These are phyloP conservation scores for Tetragonula clypearis DNA, from an alignment of 1,140 invertebrate genomes.

Conservation along the genomic window DNA sequence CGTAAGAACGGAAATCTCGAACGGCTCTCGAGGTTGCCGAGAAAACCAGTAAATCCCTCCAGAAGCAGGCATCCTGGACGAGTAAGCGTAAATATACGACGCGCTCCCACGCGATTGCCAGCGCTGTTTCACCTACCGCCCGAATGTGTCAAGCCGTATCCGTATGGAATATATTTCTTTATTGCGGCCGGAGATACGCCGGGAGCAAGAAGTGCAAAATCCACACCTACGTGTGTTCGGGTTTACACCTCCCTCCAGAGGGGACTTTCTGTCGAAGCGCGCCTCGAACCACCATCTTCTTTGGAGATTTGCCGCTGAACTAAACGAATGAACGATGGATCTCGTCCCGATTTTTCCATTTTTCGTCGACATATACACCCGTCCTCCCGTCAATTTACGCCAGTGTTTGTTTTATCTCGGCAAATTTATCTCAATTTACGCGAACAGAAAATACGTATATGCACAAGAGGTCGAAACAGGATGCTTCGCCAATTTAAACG, in stretches of 20 bases:
- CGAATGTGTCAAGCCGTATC: conserved; percentile 28
- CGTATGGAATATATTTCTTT: conserved; percentile 44
- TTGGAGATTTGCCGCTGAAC: neutral
- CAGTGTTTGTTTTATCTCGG: too few relatives aligned
- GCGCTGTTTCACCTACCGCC: conserved; percentile 37
- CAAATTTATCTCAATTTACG: too few relatives aligned
- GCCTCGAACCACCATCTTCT: neutral
- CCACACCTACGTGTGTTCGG: conserved; percentile 33
- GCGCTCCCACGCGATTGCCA: conserved; percentile 45
- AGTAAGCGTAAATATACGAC: conserved; percentile 36
- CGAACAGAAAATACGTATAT: too few relatives aligned
- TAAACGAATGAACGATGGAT: neutral
- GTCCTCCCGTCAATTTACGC: too few relatives aligned
- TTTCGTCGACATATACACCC: too few relatives aligned
- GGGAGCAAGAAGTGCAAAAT: conserved; percentile 13
- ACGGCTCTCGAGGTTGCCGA: neutral
- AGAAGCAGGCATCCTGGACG: conserved; percentile 17
- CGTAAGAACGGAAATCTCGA: neutral
- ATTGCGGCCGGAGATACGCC: conserved; percentile 14
- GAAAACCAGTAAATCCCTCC: conserved; percentile 29
- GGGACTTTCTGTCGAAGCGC: neutral
- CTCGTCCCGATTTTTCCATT: too few relatives aligned
- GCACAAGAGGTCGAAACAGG: too few relatives aligned
- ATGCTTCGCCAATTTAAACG: too few relatives aligned
- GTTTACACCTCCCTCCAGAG: conserved; percentile 2